Conservation (phyloP, 2,888 invertebrate genomes). For the Trissolcus japonicus region DNA sequence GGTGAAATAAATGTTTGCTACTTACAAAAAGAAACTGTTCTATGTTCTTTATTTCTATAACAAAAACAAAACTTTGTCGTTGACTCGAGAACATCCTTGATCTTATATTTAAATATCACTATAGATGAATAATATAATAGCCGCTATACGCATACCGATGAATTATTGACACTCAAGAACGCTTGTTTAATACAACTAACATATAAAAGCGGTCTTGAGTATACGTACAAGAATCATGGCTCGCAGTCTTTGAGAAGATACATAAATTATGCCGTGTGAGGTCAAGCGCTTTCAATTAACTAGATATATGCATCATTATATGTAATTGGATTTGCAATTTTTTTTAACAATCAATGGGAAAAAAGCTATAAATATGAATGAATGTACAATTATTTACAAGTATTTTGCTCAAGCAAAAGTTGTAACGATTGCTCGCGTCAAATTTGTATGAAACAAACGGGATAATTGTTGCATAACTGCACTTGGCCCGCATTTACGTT, state of each 20-base stretch:
- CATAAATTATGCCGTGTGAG: conserved; percentile 17
- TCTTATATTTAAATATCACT: conserved; percentile 47
- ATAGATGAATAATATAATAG: conserved; percentile 29
- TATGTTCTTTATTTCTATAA: conserved; percentile 30
- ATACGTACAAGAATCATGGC: conserved; percentile 35
- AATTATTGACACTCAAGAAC: conserved; percentile 17
- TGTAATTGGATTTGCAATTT: not conserved
- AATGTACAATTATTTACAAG: conserved; percentile 4
- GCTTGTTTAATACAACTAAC: conserved; percentile 26
- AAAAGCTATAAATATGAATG: not conserved
- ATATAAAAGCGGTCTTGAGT: conserved; percentile 35
- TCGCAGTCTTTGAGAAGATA: conserved; percentile 40
- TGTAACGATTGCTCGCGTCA: not conserved
- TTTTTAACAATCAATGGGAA: not conserved
- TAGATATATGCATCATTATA: not conserved
- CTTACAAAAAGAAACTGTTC: not conserved
- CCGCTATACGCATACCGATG: conserved; percentile 19
- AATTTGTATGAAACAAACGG: not conserved
- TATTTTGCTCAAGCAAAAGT: conserved; percentile 2
- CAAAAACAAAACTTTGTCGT: conserved; percentile 15
- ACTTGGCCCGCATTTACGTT: conserved; percentile 1
- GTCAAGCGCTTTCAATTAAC: not conserved
- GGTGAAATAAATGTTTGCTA: conserved; percentile 2
- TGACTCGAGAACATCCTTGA: conserved; percentile 35
- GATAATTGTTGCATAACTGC: not conserved